These are phyloP conservation scores for Liasis olivaceus DNA, from an alignment of 2,797 vertebrate genomes.

Conservation along the genomic window DNA sequence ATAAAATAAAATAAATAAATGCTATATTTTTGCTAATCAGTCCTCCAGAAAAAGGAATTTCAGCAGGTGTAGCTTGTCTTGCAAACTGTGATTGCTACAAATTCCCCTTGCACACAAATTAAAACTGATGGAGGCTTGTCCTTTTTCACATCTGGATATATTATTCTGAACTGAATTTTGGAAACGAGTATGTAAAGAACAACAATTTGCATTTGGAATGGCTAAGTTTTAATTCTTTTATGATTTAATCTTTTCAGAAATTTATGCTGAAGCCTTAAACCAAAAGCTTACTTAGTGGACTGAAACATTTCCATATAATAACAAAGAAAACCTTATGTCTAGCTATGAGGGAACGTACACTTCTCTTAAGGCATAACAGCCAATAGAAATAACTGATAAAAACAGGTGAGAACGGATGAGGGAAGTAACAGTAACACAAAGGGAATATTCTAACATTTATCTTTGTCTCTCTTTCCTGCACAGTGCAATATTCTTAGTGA, in stretches of 20 bases:
- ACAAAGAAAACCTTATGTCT: neutral
- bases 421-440: no score
- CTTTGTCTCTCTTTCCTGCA: no score
- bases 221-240: neutral
- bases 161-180: neutral
- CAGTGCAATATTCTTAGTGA: no score
- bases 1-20: neutral
- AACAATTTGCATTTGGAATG: neutral
- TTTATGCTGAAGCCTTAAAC: neutral
- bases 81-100: neutral
- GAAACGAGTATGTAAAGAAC: neutral
- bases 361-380: neutral
- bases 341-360: neutral
- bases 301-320: neutral
- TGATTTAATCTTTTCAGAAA: neutral
- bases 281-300: neutral
- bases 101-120: neutral
- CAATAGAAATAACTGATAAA: neutral
- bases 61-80: neutral
- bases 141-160: neutral
- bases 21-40: neutral
- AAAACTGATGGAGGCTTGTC: neutral
- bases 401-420: neutral
- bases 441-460: no score
- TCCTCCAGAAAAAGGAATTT: neutral